Conservation (phyloP, 1,140 invertebrate genomes). For the Papilio machaon region DNA sequence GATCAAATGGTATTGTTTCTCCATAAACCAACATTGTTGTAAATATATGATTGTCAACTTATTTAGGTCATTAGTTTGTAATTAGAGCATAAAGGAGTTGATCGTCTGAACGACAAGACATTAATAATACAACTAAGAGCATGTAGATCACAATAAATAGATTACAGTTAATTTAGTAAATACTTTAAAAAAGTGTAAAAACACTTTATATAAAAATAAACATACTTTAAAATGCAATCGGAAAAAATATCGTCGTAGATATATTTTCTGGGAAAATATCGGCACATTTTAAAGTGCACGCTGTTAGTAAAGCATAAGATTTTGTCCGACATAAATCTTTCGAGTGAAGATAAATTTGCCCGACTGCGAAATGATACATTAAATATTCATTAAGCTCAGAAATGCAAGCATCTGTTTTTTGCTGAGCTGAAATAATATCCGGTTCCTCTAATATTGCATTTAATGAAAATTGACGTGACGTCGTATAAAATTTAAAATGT, state of each 20-base stretch:
- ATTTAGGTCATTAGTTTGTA: constrained; percentile 1
- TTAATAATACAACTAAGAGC: constrained; percentile 1
- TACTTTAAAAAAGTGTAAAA: not conserved
- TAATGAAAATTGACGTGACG: constrained; percentile 35
- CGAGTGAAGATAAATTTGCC: constrained; percentile 72
- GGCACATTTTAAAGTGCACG: constrained; percentile 60
- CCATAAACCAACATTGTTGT: not conserved
- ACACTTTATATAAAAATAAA: not conserved
- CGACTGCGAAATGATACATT: constrained; percentile 76
- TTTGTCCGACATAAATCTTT: constrained; percentile 77
- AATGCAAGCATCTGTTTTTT: constrained; percentile 73
- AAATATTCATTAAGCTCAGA: constrained; percentile 74
- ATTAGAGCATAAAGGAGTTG: constrained; percentile 1
- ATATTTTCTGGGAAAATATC: constrained; percentile 58
- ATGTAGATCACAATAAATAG: not conserved
- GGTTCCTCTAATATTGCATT: constrained; percentile 43
- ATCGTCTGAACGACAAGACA: constrained; percentile 1
- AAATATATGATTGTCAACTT: not conserved
- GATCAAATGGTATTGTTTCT: not conserved
- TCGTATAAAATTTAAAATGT: constrained; percentile 28
- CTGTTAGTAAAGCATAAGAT: constrained; percentile 66
- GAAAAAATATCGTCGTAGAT: constrained; percentile 54
- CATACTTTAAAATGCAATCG: not conserved
- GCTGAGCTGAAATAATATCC: constrained; percentile 45
- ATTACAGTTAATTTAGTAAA: not conserved